Evolutionary conservation across 2,113 vertebrate species (phyloP), one percentile per base, ranked within the genome.

Genomic region (Conger conger): DNA sequence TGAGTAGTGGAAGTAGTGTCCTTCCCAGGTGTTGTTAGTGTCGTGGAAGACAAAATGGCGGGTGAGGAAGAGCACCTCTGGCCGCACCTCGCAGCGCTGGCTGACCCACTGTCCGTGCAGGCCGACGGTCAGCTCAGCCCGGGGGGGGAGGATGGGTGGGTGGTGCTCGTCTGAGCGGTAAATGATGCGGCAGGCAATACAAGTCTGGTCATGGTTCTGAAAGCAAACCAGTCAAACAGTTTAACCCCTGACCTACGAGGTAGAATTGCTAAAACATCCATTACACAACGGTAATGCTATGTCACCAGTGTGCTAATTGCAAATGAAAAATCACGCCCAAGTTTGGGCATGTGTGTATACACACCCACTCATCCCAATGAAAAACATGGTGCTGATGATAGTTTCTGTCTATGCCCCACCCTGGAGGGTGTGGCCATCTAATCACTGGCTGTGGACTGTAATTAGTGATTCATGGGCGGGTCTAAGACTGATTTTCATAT

Each of bases 1-100:
- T 0, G 98, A 97, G 93, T 97, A 99, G 93, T 99, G 98, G 92
- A 97, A 97, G 92, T 99, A 99, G 92, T 97, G 96, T 0, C 98
- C 98, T 88, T 99, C 98, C 98, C 98, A 99, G 54, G 97, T 98
- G 92, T 97, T 96, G 91, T 98, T 98, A 91, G 97, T 96, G 92
- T 98, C 96, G 0, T 99, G 97, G 94, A 99, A 99, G 91, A 97
- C 91, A 92, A 99, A 99, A 92, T 99, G 97, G 7, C 98, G 95
- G 0, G 98, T 99, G 87, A 99, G 97, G 93, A 99, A 99, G 87
- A 99, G 97, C 33, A 98, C 98, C 88, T 97, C 98, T 0, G 98
- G 98, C 1, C 98, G 97, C 5, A 99, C 97, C 91, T 99, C 98
- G 0, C 98, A 99, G 84, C 96, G 97, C 91, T 97, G 97, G 91